Evolutionary conservation across 2,797 vertebrate species (phyloP).

Genomic region (Channa striata): DNA sequence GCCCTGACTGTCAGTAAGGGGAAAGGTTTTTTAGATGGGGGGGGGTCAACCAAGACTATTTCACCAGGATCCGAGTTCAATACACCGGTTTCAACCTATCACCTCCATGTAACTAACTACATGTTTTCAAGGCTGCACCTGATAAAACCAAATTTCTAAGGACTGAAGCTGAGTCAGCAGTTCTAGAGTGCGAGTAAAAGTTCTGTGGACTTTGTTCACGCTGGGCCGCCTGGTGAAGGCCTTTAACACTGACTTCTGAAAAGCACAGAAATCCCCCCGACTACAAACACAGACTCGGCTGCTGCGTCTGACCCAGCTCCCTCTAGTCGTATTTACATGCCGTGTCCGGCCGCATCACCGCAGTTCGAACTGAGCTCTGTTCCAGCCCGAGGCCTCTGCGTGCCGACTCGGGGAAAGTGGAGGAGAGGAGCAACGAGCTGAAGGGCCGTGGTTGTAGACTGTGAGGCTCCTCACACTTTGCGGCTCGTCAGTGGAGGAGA

Average conservation of each 20-base stretch:
- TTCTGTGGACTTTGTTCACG: too few relatives aligned
- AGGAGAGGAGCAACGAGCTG: slow-evolving; percentile 45
- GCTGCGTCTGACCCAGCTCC: slow-evolving; percentile 29
- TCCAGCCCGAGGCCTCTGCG: slow-evolving; percentile 47
- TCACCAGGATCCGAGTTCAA: background rate
- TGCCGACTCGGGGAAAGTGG: slow-evolving; percentile 59
- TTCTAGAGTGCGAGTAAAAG: too few relatives aligned
- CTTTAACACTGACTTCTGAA: too few relatives aligned
- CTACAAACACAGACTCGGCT: background rate
- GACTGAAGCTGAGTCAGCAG: too few relatives aligned
- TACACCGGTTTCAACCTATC: background rate
- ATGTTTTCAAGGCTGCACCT: too few relatives aligned
- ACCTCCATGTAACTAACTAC: too few relatives aligned
- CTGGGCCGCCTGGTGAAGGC: too few relatives aligned
- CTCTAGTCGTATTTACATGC: slow-evolving; percentile 63
- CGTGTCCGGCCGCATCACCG: slow-evolving; percentile 69
- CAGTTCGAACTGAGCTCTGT: slow-evolving; percentile 54
- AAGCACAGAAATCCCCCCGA: background rate
- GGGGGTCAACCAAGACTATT: too few relatives aligned
- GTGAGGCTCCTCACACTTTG: slow-evolving; percentile 16
- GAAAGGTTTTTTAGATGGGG: slow-evolving; percentile 13
- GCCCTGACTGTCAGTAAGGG: slow-evolving; percentile 26
- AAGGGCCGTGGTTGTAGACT: slow-evolving; percentile 29
- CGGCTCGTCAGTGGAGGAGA: background rate
- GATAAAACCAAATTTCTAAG: too few relatives aligned